Percentiles rank a stretch among this genome's conserved stretches.
These are phyloP conservation scores for Papilio aristodemus DNA, from an alignment of 1,140 invertebrate genomes.

Conservation along the genomic window DNA sequence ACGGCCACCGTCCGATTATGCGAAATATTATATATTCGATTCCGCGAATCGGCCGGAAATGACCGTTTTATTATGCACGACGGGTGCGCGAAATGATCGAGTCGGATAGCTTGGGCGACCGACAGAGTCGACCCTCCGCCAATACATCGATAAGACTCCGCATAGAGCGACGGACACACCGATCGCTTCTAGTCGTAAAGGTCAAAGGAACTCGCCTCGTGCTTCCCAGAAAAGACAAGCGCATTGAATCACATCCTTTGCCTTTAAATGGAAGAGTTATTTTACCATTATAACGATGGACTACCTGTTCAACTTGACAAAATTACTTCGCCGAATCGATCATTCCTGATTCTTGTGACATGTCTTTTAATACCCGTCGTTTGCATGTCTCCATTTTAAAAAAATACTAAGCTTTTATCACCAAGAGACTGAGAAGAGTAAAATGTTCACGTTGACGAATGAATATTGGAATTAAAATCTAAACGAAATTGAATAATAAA, in stretches of 20 bases:
- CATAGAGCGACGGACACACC: conserved; percentile 38
- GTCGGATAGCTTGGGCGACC: conserved; percentile 53
- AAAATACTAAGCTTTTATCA: too few relatives aligned
- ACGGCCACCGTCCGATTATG: conserved; percentile 55
- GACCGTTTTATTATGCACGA: conserved; percentile 67
- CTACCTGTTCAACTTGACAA: too few relatives aligned
- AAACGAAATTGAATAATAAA: conserved; percentile 3
- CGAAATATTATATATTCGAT: conserved; percentile 75
- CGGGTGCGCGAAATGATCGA: conserved; percentile 70
- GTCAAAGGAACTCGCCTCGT: conserved; percentile 17
- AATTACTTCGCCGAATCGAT: not conserved
- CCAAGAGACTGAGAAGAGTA: not conserved
- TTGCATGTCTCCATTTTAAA: too few relatives aligned
- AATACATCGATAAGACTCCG: conserved; percentile 56
- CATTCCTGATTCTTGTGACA: not conserved
- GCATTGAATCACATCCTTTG: conserved; percentile 16
- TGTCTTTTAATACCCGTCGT: not conserved
- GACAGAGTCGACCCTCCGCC: conserved; percentile 49
- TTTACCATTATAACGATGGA: too few relatives aligned
- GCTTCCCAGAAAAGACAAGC: not conserved
- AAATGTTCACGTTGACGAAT: not conserved
- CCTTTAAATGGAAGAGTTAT: conserved; percentile 27
- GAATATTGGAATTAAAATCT: not conserved
- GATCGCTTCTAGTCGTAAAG: conserved; percentile 31
- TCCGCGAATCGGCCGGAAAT: conserved; percentile 70